Evolutionary conservation across 1,140 invertebrate genomes (phyloP), one percentile per base, ranked within the genome.

Genomic region (Megathymus violae): DNA sequence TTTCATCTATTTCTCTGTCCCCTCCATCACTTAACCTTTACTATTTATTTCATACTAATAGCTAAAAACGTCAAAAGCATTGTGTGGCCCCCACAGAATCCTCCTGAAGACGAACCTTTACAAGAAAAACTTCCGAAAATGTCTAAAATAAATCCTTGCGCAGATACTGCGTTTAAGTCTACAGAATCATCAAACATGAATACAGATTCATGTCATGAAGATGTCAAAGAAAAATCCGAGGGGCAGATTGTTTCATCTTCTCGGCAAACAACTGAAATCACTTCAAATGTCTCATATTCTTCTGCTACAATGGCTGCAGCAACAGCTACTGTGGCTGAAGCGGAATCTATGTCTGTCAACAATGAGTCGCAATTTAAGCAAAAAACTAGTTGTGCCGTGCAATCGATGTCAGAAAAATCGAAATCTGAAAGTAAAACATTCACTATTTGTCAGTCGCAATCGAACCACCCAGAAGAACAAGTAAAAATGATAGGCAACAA

Each of bases 81-180:
- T 86, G 91, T 93, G 75, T 94, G 94, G 94, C 94, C 94, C 67
- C 93, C 93, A 67, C 78, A 81, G 58, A 91, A 86, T 76, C 82
- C 82, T 40, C 80, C 82, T 54, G 88, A 90, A 69, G 88, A 91
- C 64, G 89, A 91, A 71, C 60, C 59, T 46, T 52, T 62, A 41
- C 62, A 40, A 22, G 44, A 66, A 4, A 60, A 41, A 48, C 41
- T 54, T 48, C 43, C 69, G 56, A 69, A 69, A 60, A 58, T 34
- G 27, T 31, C 51, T 56, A 40, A 61, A 47, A 71, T 34, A n/a
- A 56, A 15, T 59, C 44, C 54, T 60, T 36, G 31, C 41, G 65
- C 41, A 41, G 71, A 68, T 11, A 36, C 60, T 19, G 31, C 65
- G 38, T 62, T 54, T 15, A 27, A 38, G 38, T 62, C 52, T 40